phyloP scores from a whole-genome alignment of 1,140 invertebrate species.

The Camponotus pennsylvanicus region DNA sequence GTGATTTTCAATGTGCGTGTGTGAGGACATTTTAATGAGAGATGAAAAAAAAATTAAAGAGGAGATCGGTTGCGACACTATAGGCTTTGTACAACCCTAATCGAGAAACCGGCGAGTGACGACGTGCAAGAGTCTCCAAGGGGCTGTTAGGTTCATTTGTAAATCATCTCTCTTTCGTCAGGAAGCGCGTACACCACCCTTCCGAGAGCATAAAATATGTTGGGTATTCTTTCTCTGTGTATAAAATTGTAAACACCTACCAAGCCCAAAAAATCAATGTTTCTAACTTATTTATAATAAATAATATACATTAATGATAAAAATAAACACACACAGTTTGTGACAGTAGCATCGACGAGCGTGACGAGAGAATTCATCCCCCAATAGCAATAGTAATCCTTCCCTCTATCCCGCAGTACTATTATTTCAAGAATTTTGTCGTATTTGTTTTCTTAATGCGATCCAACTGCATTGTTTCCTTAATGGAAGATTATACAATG shows the following conservation, averaged over 20 bases:
- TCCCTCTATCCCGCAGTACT: not conserved
- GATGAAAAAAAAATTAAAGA: slow-evolving; percentile 48
- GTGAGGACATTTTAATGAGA: slow-evolving; percentile 68
- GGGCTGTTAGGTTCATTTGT: slow-evolving; percentile 86
- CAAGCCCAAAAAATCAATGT: slow-evolving; percentile 82
- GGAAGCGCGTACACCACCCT: slow-evolving; percentile 84
- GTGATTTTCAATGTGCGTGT: slow-evolving; percentile 32
- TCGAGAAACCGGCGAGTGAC: slow-evolving; percentile 67
- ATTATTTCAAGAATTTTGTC: not conserved
- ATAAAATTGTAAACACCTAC: slow-evolving; percentile 85
- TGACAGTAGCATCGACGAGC: slow-evolving; percentile 77
- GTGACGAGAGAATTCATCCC: slow-evolving; percentile 42
- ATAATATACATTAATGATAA: slow-evolving; percentile 86
- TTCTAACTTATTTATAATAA: slow-evolving; percentile 87
- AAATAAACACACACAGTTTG: slow-evolving; percentile 83
- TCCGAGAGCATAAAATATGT: slow-evolving; percentile 83
- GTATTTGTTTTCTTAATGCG: not conserved
- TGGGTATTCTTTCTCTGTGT: slow-evolving; percentile 84
- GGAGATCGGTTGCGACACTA: slow-evolving; percentile 52
- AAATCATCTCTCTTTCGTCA: slow-evolving; percentile 87
- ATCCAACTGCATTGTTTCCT: not conserved
- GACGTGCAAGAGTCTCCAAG: slow-evolving; percentile 74
- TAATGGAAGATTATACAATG: not conserved
- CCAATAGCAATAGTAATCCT: not conserved
- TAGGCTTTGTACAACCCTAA: slow-evolving; percentile 65